These are phyloP conservation scores for Cantharis nigra DNA, from an alignment of 2,888 invertebrate species.

Conservation along the genomic window DNA sequence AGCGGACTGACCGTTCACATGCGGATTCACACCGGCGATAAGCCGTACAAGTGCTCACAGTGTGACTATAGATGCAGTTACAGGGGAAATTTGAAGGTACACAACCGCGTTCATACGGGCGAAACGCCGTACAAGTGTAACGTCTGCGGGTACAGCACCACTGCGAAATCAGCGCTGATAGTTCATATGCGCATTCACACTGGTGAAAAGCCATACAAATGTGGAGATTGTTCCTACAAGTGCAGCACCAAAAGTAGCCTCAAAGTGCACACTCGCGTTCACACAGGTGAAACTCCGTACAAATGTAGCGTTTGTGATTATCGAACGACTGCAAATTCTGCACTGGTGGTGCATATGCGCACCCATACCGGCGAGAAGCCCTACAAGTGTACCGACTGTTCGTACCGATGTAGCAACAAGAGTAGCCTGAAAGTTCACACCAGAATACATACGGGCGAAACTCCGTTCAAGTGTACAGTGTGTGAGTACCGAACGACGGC, in stretches of 20 bases:
- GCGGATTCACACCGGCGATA: slow-evolving; percentile 22
- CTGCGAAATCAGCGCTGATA: slow-evolving; percentile 17
- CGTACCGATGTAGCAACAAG: slow-evolving; percentile 16
- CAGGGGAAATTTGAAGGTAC: slow-evolving; percentile 19
- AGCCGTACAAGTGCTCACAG: slow-evolving; percentile 15
- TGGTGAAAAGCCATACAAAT: slow-evolving; percentile 22
- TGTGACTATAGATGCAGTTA: slow-evolving; percentile 24
- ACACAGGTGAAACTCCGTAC: slow-evolving; percentile 25
- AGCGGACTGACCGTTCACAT: slow-evolving; percentile 15
- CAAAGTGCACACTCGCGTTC: slow-evolving; percentile 21
- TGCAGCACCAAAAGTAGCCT: slow-evolving; percentile 23
- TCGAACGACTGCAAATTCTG: slow-evolving; percentile 10
- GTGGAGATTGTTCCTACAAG: slow-evolving; percentile 16
- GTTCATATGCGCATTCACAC: slow-evolving; percentile 23
- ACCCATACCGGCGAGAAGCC: slow-evolving; percentile 27
- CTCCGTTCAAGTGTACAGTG: slow-evolving; percentile 13
- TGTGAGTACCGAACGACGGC: slow-evolving; percentile 18
- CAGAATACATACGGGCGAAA: slow-evolving; percentile 21
- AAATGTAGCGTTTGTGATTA: slow-evolving; percentile 22
- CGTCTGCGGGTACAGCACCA: slow-evolving; percentile 19
- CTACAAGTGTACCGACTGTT: slow-evolving; percentile 22
- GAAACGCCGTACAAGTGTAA: slow-evolving; percentile 22
- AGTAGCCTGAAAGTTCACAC: slow-evolving; percentile 22
- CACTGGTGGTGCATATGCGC: slow-evolving; percentile 21
- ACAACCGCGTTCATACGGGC: slow-evolving; percentile 19